A percentile compares a stretch with the other conserved stretches of the same genome.
Evolutionary conservation across 2,888 invertebrate genomes (phyloP).

Genomic region (Drosophila testacea): DNA sequence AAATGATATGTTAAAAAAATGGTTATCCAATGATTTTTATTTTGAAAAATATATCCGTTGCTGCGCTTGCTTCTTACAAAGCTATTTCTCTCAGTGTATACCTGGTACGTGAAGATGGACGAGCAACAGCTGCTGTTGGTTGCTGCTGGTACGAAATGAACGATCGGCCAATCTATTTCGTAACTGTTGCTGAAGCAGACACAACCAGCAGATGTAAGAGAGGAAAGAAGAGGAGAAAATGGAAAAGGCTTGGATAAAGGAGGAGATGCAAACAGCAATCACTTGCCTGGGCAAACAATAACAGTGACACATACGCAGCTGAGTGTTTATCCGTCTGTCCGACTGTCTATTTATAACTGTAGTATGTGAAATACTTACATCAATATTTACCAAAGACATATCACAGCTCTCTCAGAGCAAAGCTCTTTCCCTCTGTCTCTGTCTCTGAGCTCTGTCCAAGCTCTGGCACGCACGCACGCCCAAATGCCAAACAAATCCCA

Average conservation of each 20-base stretch:
- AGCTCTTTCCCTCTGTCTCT: not conserved
- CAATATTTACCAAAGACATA: constrained; percentile 72
- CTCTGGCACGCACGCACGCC: constrained; percentile 61
- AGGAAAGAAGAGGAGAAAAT: too few species aligned
- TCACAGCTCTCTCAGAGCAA: constrained; percentile 39
- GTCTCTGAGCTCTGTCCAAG: not conserved
- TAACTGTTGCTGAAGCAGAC: constrained; percentile 45
- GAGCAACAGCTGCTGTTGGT: constrained; percentile 4
- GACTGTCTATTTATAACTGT: constrained; percentile 7
- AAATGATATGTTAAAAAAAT: too few species aligned
- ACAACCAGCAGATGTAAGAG: not conserved
- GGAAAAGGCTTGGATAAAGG: not conserved
- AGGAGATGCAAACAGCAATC: constrained; percentile 62
- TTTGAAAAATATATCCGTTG: too few species aligned
- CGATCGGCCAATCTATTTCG: constrained; percentile 36
- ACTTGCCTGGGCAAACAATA: constrained; percentile 71
- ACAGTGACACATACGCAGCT: constrained; percentile 68
- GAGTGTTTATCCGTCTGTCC: constrained; percentile 8
- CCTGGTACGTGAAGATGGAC: not conserved
- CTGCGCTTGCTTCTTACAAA: not conserved
- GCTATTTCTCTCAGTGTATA: constrained; percentile 5
- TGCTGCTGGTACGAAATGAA: constrained; percentile 7
- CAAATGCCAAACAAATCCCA: constrained; percentile 53
- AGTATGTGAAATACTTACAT: constrained; percentile 47
- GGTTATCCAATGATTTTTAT: too few species aligned